These are phyloP conservation scores for Neomorphus geoffroyi DNA, from an alignment of 2,797 vertebrate genomes.

Conservation along the genomic window DNA sequence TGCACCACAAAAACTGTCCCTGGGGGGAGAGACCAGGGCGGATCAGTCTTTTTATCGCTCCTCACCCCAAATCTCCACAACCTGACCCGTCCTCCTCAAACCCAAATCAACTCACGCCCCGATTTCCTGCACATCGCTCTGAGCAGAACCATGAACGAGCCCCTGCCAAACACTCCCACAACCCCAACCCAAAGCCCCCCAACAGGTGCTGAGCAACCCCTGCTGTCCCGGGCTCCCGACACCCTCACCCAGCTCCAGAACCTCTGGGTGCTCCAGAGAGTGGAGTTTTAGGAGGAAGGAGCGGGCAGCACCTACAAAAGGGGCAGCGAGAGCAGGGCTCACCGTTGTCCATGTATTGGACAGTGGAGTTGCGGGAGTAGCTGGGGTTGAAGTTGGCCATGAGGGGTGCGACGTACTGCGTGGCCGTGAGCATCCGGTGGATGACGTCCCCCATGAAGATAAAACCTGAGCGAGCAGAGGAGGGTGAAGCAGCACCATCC, in stretches of 20 bases:
- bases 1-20: slow-evolving; percentile 91
- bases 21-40: neutral
- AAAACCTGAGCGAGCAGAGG: slow-evolving; percentile 81
- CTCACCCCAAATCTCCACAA: neutral
- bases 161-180: neutral
- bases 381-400: slow-evolving; percentile 99
- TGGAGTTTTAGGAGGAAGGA: fast-evolving
- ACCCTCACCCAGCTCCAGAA: neutral
- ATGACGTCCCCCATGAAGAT: slow-evolving; percentile 92
- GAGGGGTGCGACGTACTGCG: slow-evolving; percentile 92
- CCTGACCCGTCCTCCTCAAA: fast-evolving
- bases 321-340: neutral
- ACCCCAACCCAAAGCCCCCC: neutral
- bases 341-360: slow-evolving; percentile 93
- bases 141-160: neutral
- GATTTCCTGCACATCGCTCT: fast-evolving
- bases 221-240: neutral
- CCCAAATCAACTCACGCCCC: neutral
- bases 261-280: fast-evolving
- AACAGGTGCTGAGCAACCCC: neutral
- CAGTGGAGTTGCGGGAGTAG: slow-evolving; percentile 89
- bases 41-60: neutral
- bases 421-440: slow-evolving; percentile 95
- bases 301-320: neutral
- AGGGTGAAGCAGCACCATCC: neutral